Evolutionary conservation across 2,113 vertebrate genomes (phyloP), one percentile per base, ranked within the genome.

Genomic region (Callipepla squamata): DNA sequence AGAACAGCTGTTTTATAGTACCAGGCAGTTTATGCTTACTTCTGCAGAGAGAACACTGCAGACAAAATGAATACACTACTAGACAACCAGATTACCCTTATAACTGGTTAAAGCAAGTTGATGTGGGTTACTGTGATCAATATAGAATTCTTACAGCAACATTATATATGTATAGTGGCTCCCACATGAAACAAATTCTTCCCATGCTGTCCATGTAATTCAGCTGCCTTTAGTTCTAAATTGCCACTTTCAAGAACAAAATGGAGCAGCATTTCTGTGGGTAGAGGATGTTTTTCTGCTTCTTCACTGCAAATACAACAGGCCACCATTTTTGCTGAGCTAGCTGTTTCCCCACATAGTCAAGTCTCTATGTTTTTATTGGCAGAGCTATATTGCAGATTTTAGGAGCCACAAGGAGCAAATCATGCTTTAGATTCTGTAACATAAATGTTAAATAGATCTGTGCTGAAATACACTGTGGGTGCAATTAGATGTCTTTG

Each of bases 191-290:
- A 55, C 62, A 86, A 84, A 88, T 74, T 88, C 88, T 88, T 93
- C 94, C 76, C 69, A 23, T 62, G 85, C 58, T 90, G 67, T 48
- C 89, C 55, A n/a, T 87, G 68, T 80, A 92, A 88, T 89, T 95
- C 94, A 83, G 51, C 69, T 93, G 94, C 76, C 87, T 90, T 92
- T 94, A 72, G 81, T 87, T 82, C 91, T 75, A 85, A 95, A 83
- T 88, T 96, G 80, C 90, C 74, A 32, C 92, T 96, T 92, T 70
- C 62, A 61, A 28, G 44, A 94, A 61, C 44, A 93, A 96, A 96
- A 95, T 76, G 51, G 74, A 90, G 55, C 58, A 80, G 7, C 66
- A 87, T 94, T 95, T 94, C 95, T 97, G 94, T 61, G 96, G 94
- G 80, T 21, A 93, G 83, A 80, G 62, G 62, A 90, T 78, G 26